Evolutionary conservation across 2,113 vertebrate genomes (phyloP).

Genomic region (Passer domesticus): DNA sequence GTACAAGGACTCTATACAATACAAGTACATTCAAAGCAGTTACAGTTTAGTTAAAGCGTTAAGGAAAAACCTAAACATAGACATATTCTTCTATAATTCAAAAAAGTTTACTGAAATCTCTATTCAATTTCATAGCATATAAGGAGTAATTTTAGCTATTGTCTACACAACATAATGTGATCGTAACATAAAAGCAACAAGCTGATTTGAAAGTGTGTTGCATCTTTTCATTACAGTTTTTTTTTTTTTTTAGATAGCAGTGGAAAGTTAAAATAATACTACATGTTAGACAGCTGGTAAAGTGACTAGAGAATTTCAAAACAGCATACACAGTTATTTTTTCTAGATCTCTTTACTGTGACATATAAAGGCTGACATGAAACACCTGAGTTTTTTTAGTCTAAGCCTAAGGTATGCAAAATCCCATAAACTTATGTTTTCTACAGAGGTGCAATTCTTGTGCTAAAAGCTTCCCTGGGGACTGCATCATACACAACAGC

Average conservation of each 20-base stretch:
- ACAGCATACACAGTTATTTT: accelerated
- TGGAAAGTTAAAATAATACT: not conserved
- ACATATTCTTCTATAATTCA: not conserved
- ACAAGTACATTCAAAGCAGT: not conserved
- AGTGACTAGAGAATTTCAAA: not conserved
- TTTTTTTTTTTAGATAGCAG: not conserved
- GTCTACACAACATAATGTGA: not conserved
- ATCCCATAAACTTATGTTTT: not conserved
- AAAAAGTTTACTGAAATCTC: not conserved
- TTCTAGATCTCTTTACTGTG: not conserved
- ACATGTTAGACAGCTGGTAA: not conserved
- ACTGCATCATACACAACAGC: not conserved
- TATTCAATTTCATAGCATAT: not conserved
- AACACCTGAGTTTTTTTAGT: not conserved
- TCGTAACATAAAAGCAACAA: not conserved
- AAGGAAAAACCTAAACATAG: not conserved
- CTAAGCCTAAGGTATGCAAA: not conserved
- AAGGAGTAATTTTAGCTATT: not conserved
- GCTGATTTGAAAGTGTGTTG: not conserved
- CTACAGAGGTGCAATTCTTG: not conserved
- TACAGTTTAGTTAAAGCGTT: not conserved
- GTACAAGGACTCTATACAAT: not conserved
- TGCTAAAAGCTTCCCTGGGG: not conserved
- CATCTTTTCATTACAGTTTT: not conserved
- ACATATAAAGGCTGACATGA: not conserved